Evolutionary conservation across 2,888 invertebrate species (phyloP), one percentile per base, ranked within the genome.

Genomic region (Cosmia trapezina): DNA sequence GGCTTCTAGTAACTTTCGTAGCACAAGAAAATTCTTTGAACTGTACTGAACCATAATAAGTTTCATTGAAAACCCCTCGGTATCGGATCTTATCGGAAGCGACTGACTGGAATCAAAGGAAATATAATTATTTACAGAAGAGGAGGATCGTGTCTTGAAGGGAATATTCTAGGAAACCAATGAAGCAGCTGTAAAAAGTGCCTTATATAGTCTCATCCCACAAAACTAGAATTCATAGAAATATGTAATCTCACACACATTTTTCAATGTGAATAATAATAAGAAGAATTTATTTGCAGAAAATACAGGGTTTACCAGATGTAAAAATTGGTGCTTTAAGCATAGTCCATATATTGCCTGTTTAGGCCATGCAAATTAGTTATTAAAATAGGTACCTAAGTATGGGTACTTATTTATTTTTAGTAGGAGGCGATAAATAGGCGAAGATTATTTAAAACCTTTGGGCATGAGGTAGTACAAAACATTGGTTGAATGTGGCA

Each of bases 401-500:
- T n/a, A n/a, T n/a, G n/a, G n/a, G n/a, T n/a, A n/a, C n/a, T n/a
- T n/a, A n/a, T n/a, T n/a, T n/a, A n/a, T n/a, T n/a, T n/a, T n/a
- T n/a, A n/a, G n/a, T n/a, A n/a, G n/a, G 12, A 19, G 22, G 12
- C 49, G 28, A 54, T 56, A 70, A 64, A 76, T 64, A 11, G 7
- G 43, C 22, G 4, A 45, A 47, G 47, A 54, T 65, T 71, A n/a
- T 54, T 43, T 60, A 70, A 67, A 78, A 60, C 45, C 12, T 49
- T 56, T 56, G 53, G 47, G 2, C 14, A 28, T 19, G 4, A 51
- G 7, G 51, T 45, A 33, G 51, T 7, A 71, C 61, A 77, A 70
- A 78, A 81, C 76, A 69, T 81, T 78, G 61, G 73, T 70, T 60
- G 76, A 64, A 80, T 90, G 89, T 83, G 85, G 68, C 62, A 74